Conservation (phyloP, 2,888 invertebrate genomes). For the Hirtodrosophila cameraria region DNA sequence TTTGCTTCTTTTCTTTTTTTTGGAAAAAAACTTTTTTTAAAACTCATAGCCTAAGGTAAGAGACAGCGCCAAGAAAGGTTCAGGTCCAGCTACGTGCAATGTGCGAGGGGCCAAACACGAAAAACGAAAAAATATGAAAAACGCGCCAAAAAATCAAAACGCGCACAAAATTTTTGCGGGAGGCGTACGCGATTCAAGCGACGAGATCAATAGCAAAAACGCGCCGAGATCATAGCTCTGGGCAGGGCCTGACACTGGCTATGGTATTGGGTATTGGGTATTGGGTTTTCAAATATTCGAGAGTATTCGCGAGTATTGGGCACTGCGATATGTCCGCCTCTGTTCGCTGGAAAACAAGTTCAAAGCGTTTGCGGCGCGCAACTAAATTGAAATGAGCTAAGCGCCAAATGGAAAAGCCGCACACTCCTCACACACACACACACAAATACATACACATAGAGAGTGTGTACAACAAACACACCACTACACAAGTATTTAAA, state of each 20-base stretch:
- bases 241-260: conserved; percentile 46
- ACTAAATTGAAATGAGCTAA: conserved; percentile 78
- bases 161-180: conserved; percentile 63
- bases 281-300: neutral
- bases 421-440: conserved; percentile 39
- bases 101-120: conserved; percentile 42
- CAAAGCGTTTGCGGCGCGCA: conserved; percentile 81
- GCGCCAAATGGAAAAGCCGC: conserved; percentile 72
- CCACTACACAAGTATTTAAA: conserved; percentile 25
- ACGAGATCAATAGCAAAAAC: conserved; percentile 66
- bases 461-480: conserved; percentile 46
- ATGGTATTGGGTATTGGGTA: conserved; percentile 5
- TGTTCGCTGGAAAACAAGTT: conserved; percentile 71
- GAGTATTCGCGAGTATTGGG: neutral
- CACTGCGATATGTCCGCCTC: conserved; percentile 45
- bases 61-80: conserved; percentile 56
- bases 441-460: conserved; percentile 19
- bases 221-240: conserved; percentile 33
- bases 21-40: no score
- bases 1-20: conserved; percentile 22
- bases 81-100: conserved; percentile 56
- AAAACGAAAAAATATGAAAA: conserved; percentile 63
- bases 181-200: conserved; percentile 51
- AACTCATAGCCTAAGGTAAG: conserved; percentile 51
- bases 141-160: conserved; percentile 75